Evolutionary conservation across 2,797 vertebrate genomes (phyloP).

Genomic region (Podargus strigoides): DNA sequence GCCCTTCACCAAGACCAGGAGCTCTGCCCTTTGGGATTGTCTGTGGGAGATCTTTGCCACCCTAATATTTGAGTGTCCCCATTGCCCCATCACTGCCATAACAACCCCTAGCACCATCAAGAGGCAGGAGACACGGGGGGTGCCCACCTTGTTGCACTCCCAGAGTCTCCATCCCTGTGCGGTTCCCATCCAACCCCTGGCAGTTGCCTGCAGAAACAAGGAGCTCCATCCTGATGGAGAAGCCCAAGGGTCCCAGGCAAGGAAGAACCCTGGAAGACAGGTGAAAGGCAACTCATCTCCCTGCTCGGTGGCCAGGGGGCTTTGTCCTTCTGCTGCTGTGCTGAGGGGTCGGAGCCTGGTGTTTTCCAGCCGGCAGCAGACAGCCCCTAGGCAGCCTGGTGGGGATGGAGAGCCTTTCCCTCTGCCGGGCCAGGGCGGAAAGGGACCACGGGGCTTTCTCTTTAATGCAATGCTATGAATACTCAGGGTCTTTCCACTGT

Average conservation of each 20-base stretch:
- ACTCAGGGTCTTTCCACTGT: conserved; percentile 80
- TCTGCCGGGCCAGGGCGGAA: neutral
- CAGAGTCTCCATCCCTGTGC: accelerated
- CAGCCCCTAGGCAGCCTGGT: neutral
- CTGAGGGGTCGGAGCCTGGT: neutral
- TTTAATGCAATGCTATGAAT: conserved; percentile 85
- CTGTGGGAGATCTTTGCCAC: neutral
- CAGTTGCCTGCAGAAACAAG: neutral
- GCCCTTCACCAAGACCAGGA: neutral
- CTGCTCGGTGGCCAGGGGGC: neutral
- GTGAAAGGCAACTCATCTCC: neutral
- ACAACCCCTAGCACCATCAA: neutral
- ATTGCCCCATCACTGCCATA: neutral
- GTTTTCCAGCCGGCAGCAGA: neutral
- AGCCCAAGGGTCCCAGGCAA: neutral
- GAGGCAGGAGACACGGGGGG: accelerated
- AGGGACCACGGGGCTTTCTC: conserved; percentile 20
- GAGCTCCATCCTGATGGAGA: neutral
- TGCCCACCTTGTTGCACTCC: neutral
- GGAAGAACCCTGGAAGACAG: neutral
- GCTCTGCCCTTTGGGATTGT: neutral
- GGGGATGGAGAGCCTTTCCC: neutral
- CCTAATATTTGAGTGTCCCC: neutral
- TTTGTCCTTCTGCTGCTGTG: neutral
- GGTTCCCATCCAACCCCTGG: neutral